Evolutionary conservation across 1,140 invertebrate species (phyloP), one percentile per base, ranked within the genome.

Genomic region (Zaprionus camerounensis): DNA sequence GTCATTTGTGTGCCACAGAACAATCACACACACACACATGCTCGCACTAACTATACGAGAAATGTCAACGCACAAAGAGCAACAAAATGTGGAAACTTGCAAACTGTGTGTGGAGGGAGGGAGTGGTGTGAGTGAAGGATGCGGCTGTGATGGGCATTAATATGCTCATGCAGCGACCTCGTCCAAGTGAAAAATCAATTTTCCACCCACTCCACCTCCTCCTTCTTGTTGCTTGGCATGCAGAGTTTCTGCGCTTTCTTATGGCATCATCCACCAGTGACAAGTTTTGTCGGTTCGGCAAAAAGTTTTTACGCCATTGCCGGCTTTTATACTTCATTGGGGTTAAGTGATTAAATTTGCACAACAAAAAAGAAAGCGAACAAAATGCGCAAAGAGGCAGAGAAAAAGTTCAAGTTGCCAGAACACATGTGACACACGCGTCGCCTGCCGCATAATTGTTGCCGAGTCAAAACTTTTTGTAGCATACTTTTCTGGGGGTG

Each of bases 311-410:
- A 17, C 71, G 61, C 69, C 69, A 62, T 66, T 74, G 55, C 38
- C 55, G 20, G 38, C 65, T 67, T 58, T 79, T 77, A 79, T 85
- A 76, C 82, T 86, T 86, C 83, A 85, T 86, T 86, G 83, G 83
- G 83, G 83, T 86, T 86, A 86, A 86, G 83, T 86, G 83, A 86
- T 86, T 86, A 86, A 86, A 86, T 86, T 86, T 87, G 83, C 83
- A 86, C 81, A 75, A 63, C 66, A 83, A 71, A 67, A 79, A 53
- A 64, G 68, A 66, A 69, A 61, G 26, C 9, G 34, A n/a, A 55
- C 69, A 57, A n/a, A 61, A 26, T 59, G 49, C 49, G 9, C 17
- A 65, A 38, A 56, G 53, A 11, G 34, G 51, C 44, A 31, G 31
- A 51, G 34, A 38, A 20, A 68, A 75, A 65, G 65, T 36, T 46